These are phyloP conservation scores for Drosophila mettleri DNA, from an alignment of 2,888 invertebrate species.

Conservation along the genomic window DNA sequence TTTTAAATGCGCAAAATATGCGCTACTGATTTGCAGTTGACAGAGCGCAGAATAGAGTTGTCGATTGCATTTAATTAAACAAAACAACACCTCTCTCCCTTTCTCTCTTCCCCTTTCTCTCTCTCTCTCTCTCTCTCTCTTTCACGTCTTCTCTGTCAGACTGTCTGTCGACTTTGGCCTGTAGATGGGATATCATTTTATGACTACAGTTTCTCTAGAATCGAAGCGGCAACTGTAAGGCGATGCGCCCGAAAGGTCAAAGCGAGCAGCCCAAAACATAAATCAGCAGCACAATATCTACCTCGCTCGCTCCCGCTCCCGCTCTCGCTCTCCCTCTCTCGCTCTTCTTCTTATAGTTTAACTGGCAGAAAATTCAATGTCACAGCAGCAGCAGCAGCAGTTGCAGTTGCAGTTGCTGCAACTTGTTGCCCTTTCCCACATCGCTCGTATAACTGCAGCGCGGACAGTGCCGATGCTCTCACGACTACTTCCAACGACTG, in stretches of 20 bases:
- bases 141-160: slow-evolving; percentile 3
- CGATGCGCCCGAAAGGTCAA: slow-evolving; percentile 70
- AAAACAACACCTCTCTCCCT: slow-evolving; percentile 9
- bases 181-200: slow-evolving; percentile 59
- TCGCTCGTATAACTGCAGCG: slow-evolving; percentile 19
- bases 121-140: not conserved
- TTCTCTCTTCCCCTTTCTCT: not conserved
- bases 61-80: slow-evolving; percentile 73
- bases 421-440: slow-evolving; percentile 49
- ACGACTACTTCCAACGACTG: not conserved
- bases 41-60: slow-evolving; percentile 66
- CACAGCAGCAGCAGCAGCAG: slow-evolving; percentile 37
- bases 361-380: slow-evolving; percentile 48
- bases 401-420: slow-evolving; percentile 19
- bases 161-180: slow-evolving; percentile 42
- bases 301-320: not conserved
- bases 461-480: slow-evolving; percentile 8
- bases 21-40: slow-evolving; percentile 68
- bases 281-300: slow-evolving; percentile 40
- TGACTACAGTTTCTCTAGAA: slow-evolving; percentile 48
- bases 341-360: not conserved
- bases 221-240: slow-evolving; percentile 50
- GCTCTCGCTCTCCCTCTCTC: not conserved
- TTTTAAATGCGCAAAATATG: slow-evolving; percentile 80
- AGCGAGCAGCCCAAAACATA: slow-evolving; percentile 38